These are phyloP conservation scores for Indri indri DNA, from an alignment of 2,113 vertebrate species.

Conservation along the genomic window DNA sequence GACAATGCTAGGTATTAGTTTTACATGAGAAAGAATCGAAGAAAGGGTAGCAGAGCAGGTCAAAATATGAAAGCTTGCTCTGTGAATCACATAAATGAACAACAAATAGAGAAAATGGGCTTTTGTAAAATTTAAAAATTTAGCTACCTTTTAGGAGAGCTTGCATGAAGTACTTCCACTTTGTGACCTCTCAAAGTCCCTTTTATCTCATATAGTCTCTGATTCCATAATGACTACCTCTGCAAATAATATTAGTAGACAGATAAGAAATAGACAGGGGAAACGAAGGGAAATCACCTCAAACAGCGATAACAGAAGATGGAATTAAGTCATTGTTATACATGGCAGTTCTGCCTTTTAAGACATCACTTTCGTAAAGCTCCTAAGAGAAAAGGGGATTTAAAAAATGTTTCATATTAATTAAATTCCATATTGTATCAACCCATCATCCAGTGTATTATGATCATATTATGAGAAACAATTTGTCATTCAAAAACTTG, in stretches of 20 bases:
- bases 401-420: conserved; percentile 31
- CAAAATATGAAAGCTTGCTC: neutral
- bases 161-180: neutral
- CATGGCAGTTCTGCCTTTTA: neutral
- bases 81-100: neutral
- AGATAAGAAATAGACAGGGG: conserved; percentile 29
- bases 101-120: neutral
- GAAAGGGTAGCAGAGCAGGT: neutral
- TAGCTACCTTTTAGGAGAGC: neutral
- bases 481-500: conserved; percentile 76
- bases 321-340: conserved; percentile 30
- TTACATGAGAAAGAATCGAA: neutral
- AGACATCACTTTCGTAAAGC: neutral
- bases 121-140: conserved; percentile 31
- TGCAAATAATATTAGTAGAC: neutral
- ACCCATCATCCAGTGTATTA: conserved; percentile 7
- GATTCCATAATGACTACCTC: conserved; percentile 31
- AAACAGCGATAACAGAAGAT: neutral
- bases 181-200: neutral
- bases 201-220: conserved; percentile 23
- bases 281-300: neutral
- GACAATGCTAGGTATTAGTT: neutral
- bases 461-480: conserved; percentile 59
- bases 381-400: conserved; percentile 50
- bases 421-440: conserved; percentile 53